phyloP scores from a whole-genome alignment of 2,113 vertebrate genomes.

The Passer domesticus region DNA sequence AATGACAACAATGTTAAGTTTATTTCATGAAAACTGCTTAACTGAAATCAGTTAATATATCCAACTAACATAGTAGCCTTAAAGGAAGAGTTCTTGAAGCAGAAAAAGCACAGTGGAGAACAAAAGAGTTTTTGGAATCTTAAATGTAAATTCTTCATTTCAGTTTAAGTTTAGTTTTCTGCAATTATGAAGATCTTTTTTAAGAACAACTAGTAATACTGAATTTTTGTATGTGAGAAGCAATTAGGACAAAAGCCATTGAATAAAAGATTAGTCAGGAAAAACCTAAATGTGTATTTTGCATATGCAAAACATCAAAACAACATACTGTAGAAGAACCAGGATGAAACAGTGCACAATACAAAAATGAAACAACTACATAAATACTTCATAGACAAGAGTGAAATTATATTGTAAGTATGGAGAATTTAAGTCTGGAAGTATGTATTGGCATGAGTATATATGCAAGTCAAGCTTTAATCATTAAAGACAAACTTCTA shows the following conservation, averaged over 20 bases:
- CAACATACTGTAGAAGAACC: background rate
- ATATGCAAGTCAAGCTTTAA: background rate
- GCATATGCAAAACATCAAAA: background rate
- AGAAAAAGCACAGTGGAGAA: background rate
- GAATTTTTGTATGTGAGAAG: background rate
- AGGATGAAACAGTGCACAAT: background rate
- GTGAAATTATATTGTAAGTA: background rate
- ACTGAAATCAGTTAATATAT: background rate
- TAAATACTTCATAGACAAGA: background rate
- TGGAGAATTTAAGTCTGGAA: background rate
- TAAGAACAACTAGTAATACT: background rate
- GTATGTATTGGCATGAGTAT: background rate
- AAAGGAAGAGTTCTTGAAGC: background rate
- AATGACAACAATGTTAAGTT: background rate
- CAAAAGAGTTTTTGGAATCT: background rate
- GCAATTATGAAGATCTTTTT: background rate
- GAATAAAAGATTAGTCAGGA: background rate
- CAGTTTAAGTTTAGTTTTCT: background rate
- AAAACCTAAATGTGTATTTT: background rate
- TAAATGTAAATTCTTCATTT: background rate
- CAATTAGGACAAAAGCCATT: background rate
- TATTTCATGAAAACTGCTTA: background rate
- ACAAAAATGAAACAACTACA: background rate
- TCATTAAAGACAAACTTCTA: background rate
- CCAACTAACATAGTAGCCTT: background rate